These are phyloP conservation scores for Matsumurasca onukii DNA, from an alignment of 1,140 invertebrate genomes.

Conservation along the genomic window DNA sequence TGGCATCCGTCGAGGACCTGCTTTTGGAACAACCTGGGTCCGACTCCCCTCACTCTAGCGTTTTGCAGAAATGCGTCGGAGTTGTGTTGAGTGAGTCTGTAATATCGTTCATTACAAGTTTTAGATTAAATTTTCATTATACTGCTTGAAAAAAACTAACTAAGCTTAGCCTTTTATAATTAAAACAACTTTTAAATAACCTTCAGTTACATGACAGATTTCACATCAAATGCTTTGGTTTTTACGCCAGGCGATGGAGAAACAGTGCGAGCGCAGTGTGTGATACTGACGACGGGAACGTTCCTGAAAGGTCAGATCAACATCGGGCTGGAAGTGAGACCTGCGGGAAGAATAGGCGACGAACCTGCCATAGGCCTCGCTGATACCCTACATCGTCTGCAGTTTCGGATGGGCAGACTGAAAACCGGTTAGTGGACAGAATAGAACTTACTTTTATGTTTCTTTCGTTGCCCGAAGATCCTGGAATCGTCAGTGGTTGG, in stretches of 20 bases:
- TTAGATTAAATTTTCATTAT: too few species aligned
- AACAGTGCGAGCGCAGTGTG: slow-evolving; percentile 62
- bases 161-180: too few species aligned
- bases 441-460: too few species aligned
- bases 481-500: too few species aligned
- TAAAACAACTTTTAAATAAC: too few species aligned
- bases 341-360: slow-evolving; percentile 87
- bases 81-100: slow-evolving; percentile 60
- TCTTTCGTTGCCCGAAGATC: too few species aligned
- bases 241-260: slow-evolving; percentile 56
- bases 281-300: slow-evolving; percentile 92
- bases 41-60: slow-evolving; percentile 12
- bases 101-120: too few species aligned
- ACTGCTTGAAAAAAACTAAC: too few species aligned
- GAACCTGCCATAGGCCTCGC: slow-evolving; percentile 79
- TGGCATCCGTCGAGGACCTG: slow-evolving; percentile 82
- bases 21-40: slow-evolving; percentile 55
- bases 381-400: slow-evolving; percentile 68
- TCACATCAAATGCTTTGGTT: too few species aligned
- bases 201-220: too few species aligned
- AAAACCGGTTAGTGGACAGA: slow-evolving; percentile 72
- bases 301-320: slow-evolving; percentile 89
- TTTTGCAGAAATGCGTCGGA: slow-evolving; percentile 53
- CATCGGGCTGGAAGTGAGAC: slow-evolving; percentile 73
- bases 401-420: slow-evolving; percentile 80